phyloP scores from a whole-genome alignment of 2,888 invertebrate genomes.

The Phaedon cochleariae region DNA sequence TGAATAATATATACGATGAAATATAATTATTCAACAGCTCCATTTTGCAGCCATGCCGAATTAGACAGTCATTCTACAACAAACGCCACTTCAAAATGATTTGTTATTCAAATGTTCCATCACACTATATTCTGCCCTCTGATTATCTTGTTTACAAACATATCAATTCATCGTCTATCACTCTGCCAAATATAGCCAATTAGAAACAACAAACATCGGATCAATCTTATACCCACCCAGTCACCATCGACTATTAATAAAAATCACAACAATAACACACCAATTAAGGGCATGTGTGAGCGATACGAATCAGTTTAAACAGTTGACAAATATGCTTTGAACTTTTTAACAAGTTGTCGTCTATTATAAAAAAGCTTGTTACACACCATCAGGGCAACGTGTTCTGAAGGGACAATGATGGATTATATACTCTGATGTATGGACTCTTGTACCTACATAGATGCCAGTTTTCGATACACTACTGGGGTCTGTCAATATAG shows the following conservation, averaged over 20 bases:
- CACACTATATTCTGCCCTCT: neutral
- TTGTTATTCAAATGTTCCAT: neutral
- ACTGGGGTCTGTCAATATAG: too few relatives aligned
- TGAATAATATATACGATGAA: too few relatives aligned
- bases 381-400: neutral
- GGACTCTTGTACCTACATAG: neutral
- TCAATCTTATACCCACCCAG: neutral
- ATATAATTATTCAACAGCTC: too few relatives aligned
- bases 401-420: constrained; percentile 5
- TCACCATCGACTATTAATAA: constrained; percentile 2
- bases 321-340: constrained; percentile 39
- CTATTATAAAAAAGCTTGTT: constrained; percentile 21
- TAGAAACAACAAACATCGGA: constrained; percentile 12
- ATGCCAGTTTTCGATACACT: neutral
- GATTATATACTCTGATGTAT: neutral
- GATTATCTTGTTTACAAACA: neutral
- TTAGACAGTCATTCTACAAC: too few relatives aligned
- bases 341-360: constrained; percentile 38
- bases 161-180: constrained; percentile 5
- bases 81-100: neutral
- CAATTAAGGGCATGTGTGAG: constrained; percentile 20
- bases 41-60: too few relatives aligned
- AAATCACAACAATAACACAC: constrained; percentile 15
- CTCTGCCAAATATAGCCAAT: neutral
- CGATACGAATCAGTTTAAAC: constrained; percentile 38